Base-by-base conservation (phyloP, 2,888 invertebrate species). In the Iselma pallidipennis region DNA sequence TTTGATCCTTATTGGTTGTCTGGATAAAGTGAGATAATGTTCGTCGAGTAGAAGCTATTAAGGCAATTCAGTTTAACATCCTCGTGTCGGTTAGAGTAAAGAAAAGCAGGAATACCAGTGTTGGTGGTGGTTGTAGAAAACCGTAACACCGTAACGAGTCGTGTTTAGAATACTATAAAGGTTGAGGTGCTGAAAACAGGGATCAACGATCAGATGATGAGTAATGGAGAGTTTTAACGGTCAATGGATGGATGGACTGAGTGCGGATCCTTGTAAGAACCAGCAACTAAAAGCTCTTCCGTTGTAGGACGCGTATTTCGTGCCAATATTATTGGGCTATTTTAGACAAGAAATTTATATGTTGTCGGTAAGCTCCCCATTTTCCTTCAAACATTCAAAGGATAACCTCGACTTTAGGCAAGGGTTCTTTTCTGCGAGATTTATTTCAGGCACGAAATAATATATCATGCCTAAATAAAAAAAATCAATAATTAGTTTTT, bases 251-350 rank as follows among this genome's bases (percentile, higher is more conserved):
- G 71, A 74, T 69, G 71, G 66, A 63, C 67, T 72, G 70, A 76
- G 76, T 76, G 76, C 73, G 66, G 71, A 72, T 72, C 71, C 76
- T 69, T 76, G 74, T 76, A 70, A 70, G 69, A 62, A 59, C 57
- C 63, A 60, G 60, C 60, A 67, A 67, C 68, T 69, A 66, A 68
- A 69, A 71, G 67, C 70, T 60, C 67, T 62, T 60, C 64, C 49
- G 60, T 63, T 16, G 37, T 37, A 37, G 37, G 7, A 68, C 58
- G 63, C 53, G 66, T 60, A 67, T 67, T 70, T 71, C 72, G 73
- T 74, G 73, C 69, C 70, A 71, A 73, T 71, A 71, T 70, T 37
- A 37, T 37, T 16, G 37, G 61, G 60, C 69, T 68, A 70, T 67
- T 69, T 65, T 61, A 42, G 62, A 62, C 49, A 42, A 9, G 16